Evolutionary conservation across 2,888 invertebrate genomes (phyloP), one percentile per base, ranked within the genome.

Genomic region (Achlya flavicornis): DNA sequence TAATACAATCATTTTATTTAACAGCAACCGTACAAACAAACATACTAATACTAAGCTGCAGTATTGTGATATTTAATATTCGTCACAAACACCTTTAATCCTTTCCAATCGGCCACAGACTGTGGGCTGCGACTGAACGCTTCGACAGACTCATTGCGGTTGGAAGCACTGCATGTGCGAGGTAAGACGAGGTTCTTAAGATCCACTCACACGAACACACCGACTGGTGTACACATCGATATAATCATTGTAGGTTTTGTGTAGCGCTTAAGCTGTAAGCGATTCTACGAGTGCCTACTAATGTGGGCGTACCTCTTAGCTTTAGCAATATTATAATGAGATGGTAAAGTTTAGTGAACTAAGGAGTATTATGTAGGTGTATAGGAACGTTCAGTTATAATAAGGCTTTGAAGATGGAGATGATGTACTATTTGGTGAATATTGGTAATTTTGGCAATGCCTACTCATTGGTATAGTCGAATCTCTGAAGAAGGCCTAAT

Each of bases 111-210:
- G 69, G 68, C 77, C 78, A 61, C 77, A 79, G 75, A 70, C 67
- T 66, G 63, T 61, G 61, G 63, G 68, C 58, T 65, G 67, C 67
- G 61, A 62, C 10, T 53, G 53, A 66, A 57, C 61, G 60, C 64
- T 64, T 61, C 57, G 57, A 66, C 61, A 69, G 64, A 70, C 67
- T 65, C 69, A 66, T 41, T 68, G 78, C 61, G 68, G 71, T 70
- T 71, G 66, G 77, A 79, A 80, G 80, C 79, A 70, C 81, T 74
- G 71, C 74, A 74, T 71, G 72, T 77, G 79, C 73, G 63, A 62
- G 66, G 69, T 75, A 70, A 74, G 72, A 70, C 69, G 60, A 60
- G 43, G 65, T 65, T 63, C 65, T 61, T 65, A 65, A 65, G 65
- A 63, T 57, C 32, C 43, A 64, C 61, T 38, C 46, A 48, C 53